Conservation (phyloP, 2,888 invertebrate genomes). For the Pseudanteris insignis region DNA sequence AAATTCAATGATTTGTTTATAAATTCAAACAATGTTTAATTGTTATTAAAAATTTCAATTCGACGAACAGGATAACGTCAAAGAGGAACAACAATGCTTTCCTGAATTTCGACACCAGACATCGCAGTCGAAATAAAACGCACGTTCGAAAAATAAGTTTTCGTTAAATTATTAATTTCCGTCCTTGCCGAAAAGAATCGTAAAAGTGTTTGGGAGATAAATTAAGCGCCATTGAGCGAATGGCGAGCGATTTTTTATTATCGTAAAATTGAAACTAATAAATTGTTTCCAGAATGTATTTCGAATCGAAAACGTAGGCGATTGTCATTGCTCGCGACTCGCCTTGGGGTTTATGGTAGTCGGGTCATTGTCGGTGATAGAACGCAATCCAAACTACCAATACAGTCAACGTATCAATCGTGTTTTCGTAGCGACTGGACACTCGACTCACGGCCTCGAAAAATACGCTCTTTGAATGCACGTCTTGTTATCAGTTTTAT, state of each 20-base stretch:
- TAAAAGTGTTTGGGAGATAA: conserved; percentile 5
- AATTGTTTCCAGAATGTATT: conserved; percentile 19
- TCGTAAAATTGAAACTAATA: conserved; percentile 2
- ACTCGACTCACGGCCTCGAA: conserved; percentile 34
- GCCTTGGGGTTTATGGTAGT: conserved; percentile 47
- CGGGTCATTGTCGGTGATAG: conserved; percentile 47
- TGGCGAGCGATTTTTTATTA: conserved; percentile 1
- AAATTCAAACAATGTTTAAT: too few species aligned
- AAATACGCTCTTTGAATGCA: conserved; percentile 30
- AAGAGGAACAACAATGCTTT: too few species aligned
- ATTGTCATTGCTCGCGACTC: conserved; percentile 41
- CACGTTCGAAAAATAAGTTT: too few species aligned
- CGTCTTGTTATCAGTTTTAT: conserved; percentile 40
- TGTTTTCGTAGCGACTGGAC: conserved; percentile 38
- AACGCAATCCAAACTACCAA: conserved; percentile 41
- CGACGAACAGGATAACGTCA: too few species aligned
- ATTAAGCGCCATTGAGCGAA: background rate
- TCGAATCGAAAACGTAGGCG: conserved; percentile 35
- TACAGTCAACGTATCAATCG: conserved; percentile 37
- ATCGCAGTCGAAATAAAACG: too few species aligned
- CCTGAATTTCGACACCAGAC: too few species aligned
- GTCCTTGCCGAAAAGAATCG: too few species aligned
- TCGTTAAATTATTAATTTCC: too few species aligned
- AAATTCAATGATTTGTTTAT: too few species aligned
- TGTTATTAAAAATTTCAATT: too few species aligned